phyloP scores from a whole-genome alignment of 2,888 invertebrate species.

The Drepana falcataria region DNA sequence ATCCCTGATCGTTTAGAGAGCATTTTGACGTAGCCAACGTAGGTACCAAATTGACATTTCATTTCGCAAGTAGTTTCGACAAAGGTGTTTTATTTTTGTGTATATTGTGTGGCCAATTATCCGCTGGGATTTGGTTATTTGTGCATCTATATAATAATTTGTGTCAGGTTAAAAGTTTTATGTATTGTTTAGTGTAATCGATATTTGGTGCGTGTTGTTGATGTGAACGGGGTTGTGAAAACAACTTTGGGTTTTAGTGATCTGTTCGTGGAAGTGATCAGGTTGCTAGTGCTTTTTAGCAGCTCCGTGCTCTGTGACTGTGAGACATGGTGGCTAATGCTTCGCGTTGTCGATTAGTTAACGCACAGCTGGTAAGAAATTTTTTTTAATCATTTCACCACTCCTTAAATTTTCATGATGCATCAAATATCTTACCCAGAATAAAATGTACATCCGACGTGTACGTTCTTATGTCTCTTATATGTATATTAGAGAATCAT shows the following conservation, averaged over 20 bases:
- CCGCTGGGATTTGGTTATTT: constrained; percentile 32
- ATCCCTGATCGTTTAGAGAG: constrained; percentile 26
- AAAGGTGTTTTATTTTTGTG: constrained; percentile 66
- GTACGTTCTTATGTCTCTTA: too few relatives aligned
- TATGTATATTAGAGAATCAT: too few relatives aligned
- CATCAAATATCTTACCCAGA: too few relatives aligned
- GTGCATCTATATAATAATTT: constrained; percentile 21
- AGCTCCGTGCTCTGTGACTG: constrained; percentile 31
- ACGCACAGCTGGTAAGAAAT: constrained; percentile 34
- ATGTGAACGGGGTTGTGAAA: constrained; percentile 30
- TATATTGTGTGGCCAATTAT: constrained; percentile 55
- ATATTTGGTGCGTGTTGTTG: constrained; percentile 37
- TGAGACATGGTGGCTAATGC: constrained; percentile 48
- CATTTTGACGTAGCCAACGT: constrained; percentile 44
- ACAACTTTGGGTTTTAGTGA: constrained; percentile 24
- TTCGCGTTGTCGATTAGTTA: constrained; percentile 23
- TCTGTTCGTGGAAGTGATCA: constrained; percentile 17
- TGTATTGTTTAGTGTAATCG: constrained; percentile 24
- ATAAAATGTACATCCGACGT: too few relatives aligned
- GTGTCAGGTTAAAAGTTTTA: constrained; percentile 22
- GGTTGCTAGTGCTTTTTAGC: constrained; percentile 26
- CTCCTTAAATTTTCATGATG: background rate
- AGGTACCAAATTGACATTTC: constrained; percentile 52
- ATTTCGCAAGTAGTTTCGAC: constrained; percentile 66
- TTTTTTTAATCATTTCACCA: background rate